A percentile compares a stretch with the other conserved stretches of the same genome.
Conservation (phyloP, 2,888 invertebrate genomes). For the Lasioglossum oenotherae region DNA sequence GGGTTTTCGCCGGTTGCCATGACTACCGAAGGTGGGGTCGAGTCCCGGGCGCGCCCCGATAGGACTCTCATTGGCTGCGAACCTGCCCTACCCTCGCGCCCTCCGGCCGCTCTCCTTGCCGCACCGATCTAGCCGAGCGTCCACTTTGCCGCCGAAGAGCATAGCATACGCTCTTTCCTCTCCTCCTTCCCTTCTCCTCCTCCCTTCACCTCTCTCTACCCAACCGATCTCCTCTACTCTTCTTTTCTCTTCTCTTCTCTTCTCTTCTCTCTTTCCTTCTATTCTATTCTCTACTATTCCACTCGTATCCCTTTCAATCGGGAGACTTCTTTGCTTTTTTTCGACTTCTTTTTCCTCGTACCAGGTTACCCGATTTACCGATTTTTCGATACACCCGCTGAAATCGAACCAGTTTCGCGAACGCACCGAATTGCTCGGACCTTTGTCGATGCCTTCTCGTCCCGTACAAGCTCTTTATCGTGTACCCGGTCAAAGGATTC, state of each 20-base stretch:
- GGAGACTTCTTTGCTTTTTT: slow-evolving; percentile 4
- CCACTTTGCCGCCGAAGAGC: slow-evolving; percentile 45
- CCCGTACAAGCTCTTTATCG: not conserved
- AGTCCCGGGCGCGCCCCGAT: slow-evolving; percentile 82
- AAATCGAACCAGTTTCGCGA: slow-evolving; percentile 30
- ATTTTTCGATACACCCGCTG: slow-evolving; percentile 23
- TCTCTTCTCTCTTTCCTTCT: not conserved
- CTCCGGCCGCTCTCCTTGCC: slow-evolving; percentile 67
- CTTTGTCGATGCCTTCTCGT: not conserved
- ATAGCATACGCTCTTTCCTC: slow-evolving; percentile 43
- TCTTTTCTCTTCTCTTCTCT: not conserved
- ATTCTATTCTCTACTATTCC: not conserved
- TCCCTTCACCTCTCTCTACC: not conserved
- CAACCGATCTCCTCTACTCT: not conserved
- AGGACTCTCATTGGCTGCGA: slow-evolving; percentile 81
- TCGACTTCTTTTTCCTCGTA: slow-evolving; percentile 7
- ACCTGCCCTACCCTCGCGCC: slow-evolving; percentile 75
- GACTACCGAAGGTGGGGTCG: slow-evolving; percentile 83
- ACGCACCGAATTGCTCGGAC: slow-evolving; percentile 10
- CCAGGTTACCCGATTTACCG: slow-evolving; percentile 6
- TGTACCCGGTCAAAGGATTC: not conserved
- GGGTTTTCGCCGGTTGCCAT: slow-evolving; percentile 81
- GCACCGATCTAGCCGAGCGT: slow-evolving; percentile 37
- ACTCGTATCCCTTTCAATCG: slow-evolving; percentile 7
- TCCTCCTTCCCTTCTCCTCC: slow-evolving; percentile 16